Evolutionary conservation across 2,888 invertebrate genomes (phyloP), one percentile per base, ranked within the genome.

Genomic region (Eumacrocentrus americanus): DNA sequence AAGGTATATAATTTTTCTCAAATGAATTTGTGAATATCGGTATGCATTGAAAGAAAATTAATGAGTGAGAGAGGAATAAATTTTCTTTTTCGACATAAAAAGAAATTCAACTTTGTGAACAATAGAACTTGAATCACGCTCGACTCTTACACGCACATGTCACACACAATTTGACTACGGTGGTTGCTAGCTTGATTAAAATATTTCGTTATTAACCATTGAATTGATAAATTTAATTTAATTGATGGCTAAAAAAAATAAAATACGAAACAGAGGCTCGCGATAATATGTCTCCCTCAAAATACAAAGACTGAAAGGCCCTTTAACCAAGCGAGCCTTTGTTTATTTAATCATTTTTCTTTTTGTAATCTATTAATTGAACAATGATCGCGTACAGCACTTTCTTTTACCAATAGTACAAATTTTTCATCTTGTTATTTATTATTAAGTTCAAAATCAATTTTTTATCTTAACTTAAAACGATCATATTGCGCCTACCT

Each of bases 251-350:
- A n/a, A 9, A 44, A 46, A 20, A 42, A 56, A 58, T 14, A 34
- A n/a, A 18, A 48, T 11, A 14, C n/a, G 25, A 42, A 14, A 50
- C 40, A 42, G 57, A 63, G 65, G 62, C 65, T 66, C 66, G 69
- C 60, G 60, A 62, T 50, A 37, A 56, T 22, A 34, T 29, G 16
- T 51, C 48, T 44, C 54, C 64, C 64, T 56, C 20, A 64, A 69
- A n/a, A 70, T 60, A 60, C 61, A 67, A 74, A 74, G 73, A 73
- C 74, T 74, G 74, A 74, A 65, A 67, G 60, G 66, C 68, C 61
- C 68, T 50, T 58, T 56, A 23, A 55, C 46, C 25, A 61, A 66
- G 57, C 66, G 72, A 65, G 66, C 58, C 61, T 64, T 66, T 58
- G 46, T 58, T 55, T 54, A 38, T 46, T 42, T 52, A 18, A 52